These are phyloP conservation scores for Sorex fumeus DNA, from an alignment of 2,113 vertebrate genomes.

Conservation along the genomic window DNA sequence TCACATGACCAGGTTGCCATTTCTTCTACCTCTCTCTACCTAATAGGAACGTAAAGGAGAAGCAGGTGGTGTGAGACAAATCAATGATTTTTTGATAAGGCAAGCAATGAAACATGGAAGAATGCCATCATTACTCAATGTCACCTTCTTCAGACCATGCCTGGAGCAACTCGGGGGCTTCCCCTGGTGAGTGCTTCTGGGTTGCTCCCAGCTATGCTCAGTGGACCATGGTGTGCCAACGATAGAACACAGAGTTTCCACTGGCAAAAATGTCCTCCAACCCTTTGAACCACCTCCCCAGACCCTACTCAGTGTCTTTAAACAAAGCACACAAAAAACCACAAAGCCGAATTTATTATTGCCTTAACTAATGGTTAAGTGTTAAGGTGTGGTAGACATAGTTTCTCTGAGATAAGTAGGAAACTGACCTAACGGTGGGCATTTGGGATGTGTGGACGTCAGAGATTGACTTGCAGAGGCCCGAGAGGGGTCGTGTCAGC, in stretches of 20 bases:
- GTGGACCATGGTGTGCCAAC: no score
- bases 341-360: neutral
- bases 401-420: neutral
- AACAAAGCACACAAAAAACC: neutral
- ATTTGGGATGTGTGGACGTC: neutral
- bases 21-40: neutral
- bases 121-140: neutral
- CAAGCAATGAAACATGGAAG: neutral
- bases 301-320: neutral
- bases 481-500: rapidly evolving
- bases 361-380: neutral
- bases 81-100: neutral
- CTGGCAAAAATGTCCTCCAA: no score
- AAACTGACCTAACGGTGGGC: neutral
- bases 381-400: neutral
- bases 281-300: no score
- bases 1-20: neutral
- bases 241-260: no score
- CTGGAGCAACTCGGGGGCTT: no score
- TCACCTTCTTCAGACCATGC: neutral
- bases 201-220: no score
- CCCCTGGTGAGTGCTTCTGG: no score
- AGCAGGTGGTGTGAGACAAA: neutral
- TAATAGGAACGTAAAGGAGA: neutral
- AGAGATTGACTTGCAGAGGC: neutral